Conservation (phyloP, 2,113 vertebrate species). For the Corapipo altera region DNA sequence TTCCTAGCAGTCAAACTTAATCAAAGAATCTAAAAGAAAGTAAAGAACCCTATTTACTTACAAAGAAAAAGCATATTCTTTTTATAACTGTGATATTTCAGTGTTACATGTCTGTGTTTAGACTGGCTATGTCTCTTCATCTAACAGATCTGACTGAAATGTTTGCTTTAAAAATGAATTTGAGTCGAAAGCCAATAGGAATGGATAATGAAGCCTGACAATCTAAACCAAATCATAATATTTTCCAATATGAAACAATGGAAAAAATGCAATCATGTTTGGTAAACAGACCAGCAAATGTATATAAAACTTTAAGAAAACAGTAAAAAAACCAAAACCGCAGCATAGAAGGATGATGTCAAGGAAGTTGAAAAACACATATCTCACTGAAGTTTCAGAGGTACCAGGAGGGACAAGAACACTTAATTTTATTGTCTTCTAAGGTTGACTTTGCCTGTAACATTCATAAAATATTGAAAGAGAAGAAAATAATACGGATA, state of each 20-base stretch:
- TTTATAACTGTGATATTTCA: background rate
- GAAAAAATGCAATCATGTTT: background rate
- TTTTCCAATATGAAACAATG: background rate
- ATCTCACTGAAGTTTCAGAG: background rate
- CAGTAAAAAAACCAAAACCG: background rate
- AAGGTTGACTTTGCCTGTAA: conserved; percentile 61
- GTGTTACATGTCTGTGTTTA: background rate
- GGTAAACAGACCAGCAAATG: conserved; percentile 5
- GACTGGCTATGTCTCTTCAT: conserved; percentile 9
- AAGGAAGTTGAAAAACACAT: conserved; percentile 35
- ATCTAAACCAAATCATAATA: conserved; percentile 45
- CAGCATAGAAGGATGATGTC: background rate
- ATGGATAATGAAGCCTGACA: conserved; percentile 14
- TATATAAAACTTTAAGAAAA: background rate
- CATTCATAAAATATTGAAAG: conserved; percentile 76
- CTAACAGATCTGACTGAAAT: background rate
- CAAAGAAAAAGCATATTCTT: background rate
- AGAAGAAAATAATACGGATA: conserved; percentile 50
- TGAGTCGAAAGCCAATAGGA: conserved; percentile 15
- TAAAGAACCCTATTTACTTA: conserved; percentile 26
- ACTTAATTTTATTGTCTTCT: conserved; percentile 66
- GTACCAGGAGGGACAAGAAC: background rate
- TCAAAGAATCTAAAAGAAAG: conserved; percentile 44
- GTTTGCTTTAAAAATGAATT: conserved; percentile 26
- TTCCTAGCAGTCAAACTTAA: conserved; percentile 49